Percentiles rank a stretch among this genome's conserved stretches.
Evolutionary conservation across 2,113 vertebrate species (phyloP).

Genomic region (Toxotes chatareus): DNA sequence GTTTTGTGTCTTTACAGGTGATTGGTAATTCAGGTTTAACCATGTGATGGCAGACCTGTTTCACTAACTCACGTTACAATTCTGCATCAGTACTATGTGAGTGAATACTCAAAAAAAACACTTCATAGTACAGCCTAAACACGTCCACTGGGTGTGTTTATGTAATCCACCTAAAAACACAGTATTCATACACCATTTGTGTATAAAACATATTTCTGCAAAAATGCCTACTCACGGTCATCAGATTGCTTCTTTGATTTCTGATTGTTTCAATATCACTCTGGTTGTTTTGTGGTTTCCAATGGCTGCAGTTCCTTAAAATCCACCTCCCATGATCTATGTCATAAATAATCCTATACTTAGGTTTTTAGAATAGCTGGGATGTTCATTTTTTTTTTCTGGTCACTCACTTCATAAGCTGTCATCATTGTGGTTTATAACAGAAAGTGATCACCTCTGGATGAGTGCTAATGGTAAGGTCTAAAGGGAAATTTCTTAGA

Average conservation of each 20-base stretch:
- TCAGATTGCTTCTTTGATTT: not conserved
- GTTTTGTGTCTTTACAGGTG: not conserved
- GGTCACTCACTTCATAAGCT: not conserved
- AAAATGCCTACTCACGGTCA: not conserved
- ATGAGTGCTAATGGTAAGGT: not conserved
- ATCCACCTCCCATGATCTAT: not conserved
- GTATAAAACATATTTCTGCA: not conserved
- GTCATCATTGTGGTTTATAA: constrained; percentile 2
- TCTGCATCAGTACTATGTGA: constrained; percentile 7
- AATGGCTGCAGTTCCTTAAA: not conserved
- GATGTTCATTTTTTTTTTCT: constrained; percentile 13
- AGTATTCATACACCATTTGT: not conserved
- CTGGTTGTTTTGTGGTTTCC: constrained; percentile 2
- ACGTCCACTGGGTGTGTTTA: not conserved
- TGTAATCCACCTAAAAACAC: not conserved
- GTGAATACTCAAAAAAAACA: not conserved
- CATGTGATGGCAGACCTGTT: constrained; percentile 36
- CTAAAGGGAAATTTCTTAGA: constrained; percentile 11
- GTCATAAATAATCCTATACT: not conserved
- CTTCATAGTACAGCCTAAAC: not conserved
- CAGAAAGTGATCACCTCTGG: not conserved
- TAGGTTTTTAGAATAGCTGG: not conserved
- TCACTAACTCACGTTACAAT: not conserved
- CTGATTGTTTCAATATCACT: not conserved
- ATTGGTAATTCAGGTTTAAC: constrained; percentile 32